A percentile compares a stretch with the other conserved stretches of the same genome.
These are phyloP conservation scores for Orestias chungarensis DNA, from an alignment of 2,797 vertebrate species.

Conservation along the genomic window DNA sequence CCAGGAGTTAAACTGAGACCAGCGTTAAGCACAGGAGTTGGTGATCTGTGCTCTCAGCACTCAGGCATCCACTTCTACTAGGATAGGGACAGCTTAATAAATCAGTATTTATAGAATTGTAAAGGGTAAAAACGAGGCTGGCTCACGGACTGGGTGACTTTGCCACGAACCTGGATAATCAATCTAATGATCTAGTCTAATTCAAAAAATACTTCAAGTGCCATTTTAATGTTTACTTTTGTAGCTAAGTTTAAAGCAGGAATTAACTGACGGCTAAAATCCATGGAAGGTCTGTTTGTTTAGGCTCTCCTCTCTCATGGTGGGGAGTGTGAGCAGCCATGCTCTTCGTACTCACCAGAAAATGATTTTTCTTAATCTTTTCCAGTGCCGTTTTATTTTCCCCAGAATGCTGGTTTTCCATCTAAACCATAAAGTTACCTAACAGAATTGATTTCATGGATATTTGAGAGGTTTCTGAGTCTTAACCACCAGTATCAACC, in stretches of 20 bases:
- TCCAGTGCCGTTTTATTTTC: not conserved
- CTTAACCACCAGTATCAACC: no score
- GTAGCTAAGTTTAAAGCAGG: not conserved
- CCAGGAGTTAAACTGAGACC: conserved; percentile 64
- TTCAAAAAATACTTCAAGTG: not conserved
- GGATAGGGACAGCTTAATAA: conserved; percentile 50
- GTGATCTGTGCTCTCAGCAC: conserved; percentile 49
- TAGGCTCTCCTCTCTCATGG: not conserved
- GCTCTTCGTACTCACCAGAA: not conserved
- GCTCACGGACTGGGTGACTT: conserved; percentile 30
- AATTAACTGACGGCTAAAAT: no score
- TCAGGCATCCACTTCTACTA: conserved; percentile 4
- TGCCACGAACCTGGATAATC: conserved; percentile 29
- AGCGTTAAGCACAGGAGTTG: conserved; percentile 67
- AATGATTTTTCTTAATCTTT: not conserved
- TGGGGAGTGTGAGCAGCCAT: not conserved
- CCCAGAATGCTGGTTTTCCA: not conserved
- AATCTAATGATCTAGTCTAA: conserved; percentile 32
- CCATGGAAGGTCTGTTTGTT: not conserved
- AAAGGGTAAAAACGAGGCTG: conserved; percentile 22
- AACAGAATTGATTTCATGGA: no score
- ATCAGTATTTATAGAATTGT: conserved; percentile 44
- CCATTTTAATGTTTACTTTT: not conserved
- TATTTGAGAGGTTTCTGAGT: no score
- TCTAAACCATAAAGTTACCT: no score